Conservation (phyloP, 92 coral and sea anemone genomes). For the Metridium senile region DNA sequence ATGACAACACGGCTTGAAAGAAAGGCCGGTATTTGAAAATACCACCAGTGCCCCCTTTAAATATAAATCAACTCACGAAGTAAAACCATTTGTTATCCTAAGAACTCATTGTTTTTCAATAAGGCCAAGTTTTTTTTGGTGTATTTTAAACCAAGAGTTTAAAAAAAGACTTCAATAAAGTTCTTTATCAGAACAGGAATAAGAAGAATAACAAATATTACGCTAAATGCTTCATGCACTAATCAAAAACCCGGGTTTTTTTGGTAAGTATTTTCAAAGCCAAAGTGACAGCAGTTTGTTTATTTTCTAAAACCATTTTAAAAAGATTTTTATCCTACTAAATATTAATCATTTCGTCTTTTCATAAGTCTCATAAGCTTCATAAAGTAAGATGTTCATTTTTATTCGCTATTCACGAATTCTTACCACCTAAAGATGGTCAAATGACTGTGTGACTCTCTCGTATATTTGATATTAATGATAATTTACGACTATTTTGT, state of each 20-base stretch:
- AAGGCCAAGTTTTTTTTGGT: background rate
- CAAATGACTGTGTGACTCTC: background rate
- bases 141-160: background rate
- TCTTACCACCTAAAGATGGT: background rate
- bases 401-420: too few species aligned
- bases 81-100: slow-evolving; percentile 14
- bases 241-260: too few species aligned
- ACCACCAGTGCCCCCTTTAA: slow-evolving; percentile 30
- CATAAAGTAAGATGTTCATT: background rate
- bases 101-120: background rate
- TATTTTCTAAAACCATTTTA: background rate
- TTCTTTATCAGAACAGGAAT: too few species aligned
- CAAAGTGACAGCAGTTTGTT: background rate
- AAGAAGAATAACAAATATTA: too few species aligned
- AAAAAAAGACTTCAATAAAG: background rate
- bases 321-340: background rate
- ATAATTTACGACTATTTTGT: too few species aligned
- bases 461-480: background rate
- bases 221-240: too few species aligned
- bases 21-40: slow-evolving; percentile 9
- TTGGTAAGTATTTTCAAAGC: background rate
- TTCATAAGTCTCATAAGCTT: too few species aligned
- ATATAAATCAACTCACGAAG: slow-evolving; percentile 14
- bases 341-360: too few species aligned
- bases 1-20: slow-evolving; percentile 15